These are phyloP conservation scores for Parazoanthus darwini DNA, from an alignment of 92 coral and sea anemone genomes.

Conservation along the genomic window DNA sequence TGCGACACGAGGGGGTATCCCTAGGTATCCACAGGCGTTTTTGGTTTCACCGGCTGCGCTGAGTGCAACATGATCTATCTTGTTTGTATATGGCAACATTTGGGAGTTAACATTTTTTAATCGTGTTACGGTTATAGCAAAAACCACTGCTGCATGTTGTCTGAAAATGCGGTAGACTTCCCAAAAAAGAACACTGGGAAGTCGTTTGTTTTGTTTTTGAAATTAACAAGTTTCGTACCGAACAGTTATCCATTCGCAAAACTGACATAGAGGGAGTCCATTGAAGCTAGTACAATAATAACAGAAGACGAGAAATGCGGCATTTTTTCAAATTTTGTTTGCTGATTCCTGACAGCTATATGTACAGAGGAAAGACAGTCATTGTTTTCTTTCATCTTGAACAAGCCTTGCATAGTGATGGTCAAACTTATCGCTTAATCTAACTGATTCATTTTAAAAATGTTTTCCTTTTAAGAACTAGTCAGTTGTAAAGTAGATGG, in stretches of 20 bases:
- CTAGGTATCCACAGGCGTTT: slow-evolving; percentile 34
- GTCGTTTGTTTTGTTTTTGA: not conserved
- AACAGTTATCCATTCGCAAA: not conserved
- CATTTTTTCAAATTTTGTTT: not conserved
- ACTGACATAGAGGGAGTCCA: no score
- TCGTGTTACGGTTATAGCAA: slow-evolving; percentile 1
- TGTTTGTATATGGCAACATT: slow-evolving; percentile 28
- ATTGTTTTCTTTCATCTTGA: not conserved
- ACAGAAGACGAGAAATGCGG: not conserved
- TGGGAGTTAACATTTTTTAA: slow-evolving; percentile 29
- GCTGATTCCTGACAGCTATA: not conserved
- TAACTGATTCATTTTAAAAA: not conserved
- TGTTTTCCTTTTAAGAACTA: not conserved
- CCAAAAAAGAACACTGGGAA: not conserved
- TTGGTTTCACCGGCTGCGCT: slow-evolving; percentile 40
- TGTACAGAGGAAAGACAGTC: not conserved
- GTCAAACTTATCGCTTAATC: not conserved
- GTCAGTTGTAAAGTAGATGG: not conserved
- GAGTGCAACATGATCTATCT: slow-evolving; percentile 22
- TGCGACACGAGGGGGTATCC: slow-evolving; percentile 40
- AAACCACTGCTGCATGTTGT: not conserved
- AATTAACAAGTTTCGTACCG: not conserved
- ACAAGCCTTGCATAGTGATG: not conserved
- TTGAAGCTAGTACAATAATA: not conserved
- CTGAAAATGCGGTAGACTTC: not conserved